Evolutionary conservation across 2,888 invertebrate genomes (phyloP), one percentile per base, ranked within the genome.

Genomic region (Drosophila nigritarsus): DNA sequence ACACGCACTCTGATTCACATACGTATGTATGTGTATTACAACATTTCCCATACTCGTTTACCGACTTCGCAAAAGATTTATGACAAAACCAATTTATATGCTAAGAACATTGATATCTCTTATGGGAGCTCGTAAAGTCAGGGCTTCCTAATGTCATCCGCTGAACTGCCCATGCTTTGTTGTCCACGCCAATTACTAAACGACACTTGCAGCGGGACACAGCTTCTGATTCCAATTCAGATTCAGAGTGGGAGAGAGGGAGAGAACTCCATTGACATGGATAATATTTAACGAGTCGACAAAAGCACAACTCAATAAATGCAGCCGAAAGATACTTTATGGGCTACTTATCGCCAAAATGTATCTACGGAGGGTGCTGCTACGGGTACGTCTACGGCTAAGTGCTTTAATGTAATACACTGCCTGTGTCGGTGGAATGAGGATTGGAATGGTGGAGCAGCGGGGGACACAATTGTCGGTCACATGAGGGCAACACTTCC

Each of bases 251-350:
- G 36, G 24, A 18, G 38, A 55, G 18, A 20, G 48, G 15, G 48
- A 27, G 4, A 27, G 34, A 55, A 68, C 67, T 70, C 70, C 66
- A 76, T 68, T 69, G 69, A 73, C 71, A 62, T 77, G 75, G 73
- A 75, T 83, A 61, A 20, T 38, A 40, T 73, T 84, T 69, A 85
- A 87, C 78, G 78, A 83, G 73, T 64, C 72, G 67, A 83, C 86
- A 86, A 87, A 87, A 87, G 73, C 80, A 72, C 81, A 80, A 69
- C 73, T 71, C 75, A 78, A 76, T 77, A 74, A 80, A 75, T 75
- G 76, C 60, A 71, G 66, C 64, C 53, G 68, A 82, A 75, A 77
- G 82, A 83, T 80, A 83, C 78, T 86, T 88, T 82, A 87, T 86
- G 78, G 78, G 68, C 65, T 72, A 81, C 82, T 80, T 83, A 86